Percentiles rank a stretch among this genome's conserved stretches.
Evolutionary conservation across 92 coral and sea anemone genomes (phyloP).

Genomic region (Micromussa lordhowensis): DNA sequence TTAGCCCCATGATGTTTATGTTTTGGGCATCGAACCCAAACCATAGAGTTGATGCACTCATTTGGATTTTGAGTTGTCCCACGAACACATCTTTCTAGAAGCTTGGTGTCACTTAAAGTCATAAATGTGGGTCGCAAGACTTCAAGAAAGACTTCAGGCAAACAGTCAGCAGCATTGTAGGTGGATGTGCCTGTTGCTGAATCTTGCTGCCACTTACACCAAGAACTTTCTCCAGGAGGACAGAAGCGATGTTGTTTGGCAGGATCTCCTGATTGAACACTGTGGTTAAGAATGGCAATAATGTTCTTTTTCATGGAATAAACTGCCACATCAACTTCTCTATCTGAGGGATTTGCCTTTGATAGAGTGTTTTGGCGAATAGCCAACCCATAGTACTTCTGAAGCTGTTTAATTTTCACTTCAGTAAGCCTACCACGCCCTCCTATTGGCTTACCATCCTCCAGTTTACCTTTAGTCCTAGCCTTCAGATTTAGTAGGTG

Average conservation of each 20-base stretch:
- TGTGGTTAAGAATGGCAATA: not conserved
- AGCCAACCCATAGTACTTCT: conserved; percentile 63
- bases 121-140: not conserved
- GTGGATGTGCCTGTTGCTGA: not conserved
- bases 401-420: conserved; percentile 46
- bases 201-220: conserved; percentile 4
- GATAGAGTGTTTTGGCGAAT: conserved; percentile 61
- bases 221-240: no score
- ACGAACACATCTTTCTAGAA: conserved; percentile 1
- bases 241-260: not conserved
- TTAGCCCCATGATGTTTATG: no score
- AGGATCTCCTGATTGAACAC: not conserved
- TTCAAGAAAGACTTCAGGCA: not conserved
- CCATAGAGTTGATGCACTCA: no score
- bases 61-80: not conserved
- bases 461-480: conserved; percentile 55
- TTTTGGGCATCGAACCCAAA: no score
- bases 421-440: conserved; percentile 66
- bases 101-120: not conserved
- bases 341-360: conserved; percentile 58
- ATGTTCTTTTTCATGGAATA: no score
- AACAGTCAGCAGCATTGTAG: not conserved
- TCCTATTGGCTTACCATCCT: conserved; percentile 66
- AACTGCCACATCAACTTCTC: conserved; percentile 39
- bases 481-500: conserved; percentile 51